Percentiles rank a stretch among this genome's conserved stretches.
phyloP scores from a whole-genome alignment of 2,888 invertebrate genomes.

The Himalopsyche kuldschensis region DNA sequence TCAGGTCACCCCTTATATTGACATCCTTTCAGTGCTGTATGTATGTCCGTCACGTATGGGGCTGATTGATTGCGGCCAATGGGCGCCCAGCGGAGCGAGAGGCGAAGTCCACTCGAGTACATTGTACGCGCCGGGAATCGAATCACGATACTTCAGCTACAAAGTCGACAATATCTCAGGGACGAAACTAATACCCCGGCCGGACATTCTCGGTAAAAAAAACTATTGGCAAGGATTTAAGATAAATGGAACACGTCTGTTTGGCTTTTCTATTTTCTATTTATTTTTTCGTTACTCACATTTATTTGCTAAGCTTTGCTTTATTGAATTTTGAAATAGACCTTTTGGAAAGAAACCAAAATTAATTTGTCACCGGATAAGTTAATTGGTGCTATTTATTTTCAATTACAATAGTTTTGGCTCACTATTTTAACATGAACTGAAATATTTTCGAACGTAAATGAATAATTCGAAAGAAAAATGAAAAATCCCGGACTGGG shows the following conservation, averaged over 20 bases:
- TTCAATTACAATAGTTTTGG: too few relatives aligned
- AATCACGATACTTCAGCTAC: not conserved
- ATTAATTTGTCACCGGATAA: not conserved
- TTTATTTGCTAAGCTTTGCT: not conserved
- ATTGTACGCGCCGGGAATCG: slow-evolving; percentile 5
- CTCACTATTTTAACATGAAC: too few relatives aligned
- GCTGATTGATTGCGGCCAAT: slow-evolving; percentile 16
- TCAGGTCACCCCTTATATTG: not conserved
- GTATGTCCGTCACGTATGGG: slow-evolving; percentile 3
- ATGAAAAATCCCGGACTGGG: too few relatives aligned
- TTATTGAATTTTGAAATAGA: not conserved
- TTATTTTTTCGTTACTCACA: not conserved
- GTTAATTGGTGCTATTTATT: too few relatives aligned
- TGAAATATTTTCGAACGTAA: too few relatives aligned
- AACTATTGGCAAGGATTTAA: not conserved
- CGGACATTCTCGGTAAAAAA: not conserved
- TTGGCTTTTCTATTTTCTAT: not conserved
- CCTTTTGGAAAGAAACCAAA: not conserved
- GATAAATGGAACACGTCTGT: not conserved
- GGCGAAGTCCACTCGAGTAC: not conserved
- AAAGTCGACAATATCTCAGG: not conserved
- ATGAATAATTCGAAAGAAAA: too few relatives aligned
- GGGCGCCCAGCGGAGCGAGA: not conserved
- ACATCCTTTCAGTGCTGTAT: not conserved
- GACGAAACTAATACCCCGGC: not conserved